Evolutionary conservation across 1,140 invertebrate genomes (phyloP).

Genomic region (Leguminivora glycinivorella): DNA sequence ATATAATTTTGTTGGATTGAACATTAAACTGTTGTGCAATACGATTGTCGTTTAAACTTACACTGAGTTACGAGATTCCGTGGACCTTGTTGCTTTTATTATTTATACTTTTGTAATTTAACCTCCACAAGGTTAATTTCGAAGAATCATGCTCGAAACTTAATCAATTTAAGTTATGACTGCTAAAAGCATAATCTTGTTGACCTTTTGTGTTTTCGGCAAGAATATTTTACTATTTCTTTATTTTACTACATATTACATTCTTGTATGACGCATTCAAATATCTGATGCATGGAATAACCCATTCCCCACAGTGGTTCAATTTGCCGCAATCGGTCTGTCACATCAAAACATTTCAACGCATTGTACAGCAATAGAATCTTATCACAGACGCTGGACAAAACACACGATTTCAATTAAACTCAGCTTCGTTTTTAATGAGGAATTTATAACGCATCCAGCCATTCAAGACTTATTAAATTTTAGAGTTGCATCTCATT

Average conservation of each 20-base stretch:
- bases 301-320: constrained; percentile 25
- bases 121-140: not conserved
- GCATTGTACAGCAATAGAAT: constrained; percentile 42
- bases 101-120: not conserved
- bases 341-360: constrained; percentile 51
- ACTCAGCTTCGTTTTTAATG: constrained; percentile 65
- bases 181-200: not conserved
- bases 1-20: constrained; percentile 37
- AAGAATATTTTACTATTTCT: not conserved
- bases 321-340: constrained; percentile 50
- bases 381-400: constrained; percentile 67
- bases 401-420: constrained; percentile 77
- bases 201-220: not conserved
- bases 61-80: constrained; percentile 20
- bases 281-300: not conserved
- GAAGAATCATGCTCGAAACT: constrained; percentile 17
- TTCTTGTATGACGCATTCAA: not conserved
- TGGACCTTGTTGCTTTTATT: constrained; percentile 9
- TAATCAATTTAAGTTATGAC: not conserved
- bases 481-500: constrained; percentile 37
- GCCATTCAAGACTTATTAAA: constrained; percentile 44
- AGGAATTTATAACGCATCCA: constrained; percentile 61
- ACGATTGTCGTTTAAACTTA: constrained; percentile 22
- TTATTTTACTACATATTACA: not conserved
- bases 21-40: constrained; percentile 36